These are phyloP conservation scores for Microcebus ravelobensis DNA, from an alignment of 2,113 vertebrate genomes.

Conservation along the genomic window DNA sequence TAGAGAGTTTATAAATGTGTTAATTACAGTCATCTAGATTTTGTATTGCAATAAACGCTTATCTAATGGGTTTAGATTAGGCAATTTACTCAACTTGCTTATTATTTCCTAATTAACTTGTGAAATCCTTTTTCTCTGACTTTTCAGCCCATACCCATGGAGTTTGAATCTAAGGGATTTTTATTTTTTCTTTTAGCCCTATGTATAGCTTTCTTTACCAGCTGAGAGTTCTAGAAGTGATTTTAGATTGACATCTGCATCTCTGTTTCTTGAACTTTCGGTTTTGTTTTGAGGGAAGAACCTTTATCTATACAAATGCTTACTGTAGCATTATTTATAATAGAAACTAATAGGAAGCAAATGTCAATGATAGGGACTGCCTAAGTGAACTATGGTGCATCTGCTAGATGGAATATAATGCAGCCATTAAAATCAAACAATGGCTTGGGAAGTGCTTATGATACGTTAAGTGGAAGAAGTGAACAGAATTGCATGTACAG, in stretches of 20 bases:
- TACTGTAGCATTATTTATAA: not conserved
- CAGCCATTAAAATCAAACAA: not conserved
- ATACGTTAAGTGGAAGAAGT: not conserved
- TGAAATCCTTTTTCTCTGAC: constrained; percentile 22
- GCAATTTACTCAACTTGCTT: constrained; percentile 63
- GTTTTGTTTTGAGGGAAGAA: not conserved
- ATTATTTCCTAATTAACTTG: constrained; percentile 60
- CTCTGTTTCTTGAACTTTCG: not conserved
- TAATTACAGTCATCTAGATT: constrained; percentile 63
- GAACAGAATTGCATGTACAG: not conserved
- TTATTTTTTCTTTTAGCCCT: not conserved
- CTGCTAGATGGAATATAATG: not conserved
- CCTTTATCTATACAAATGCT: not conserved
- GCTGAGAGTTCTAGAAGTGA: not conserved
- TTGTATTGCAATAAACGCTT: constrained; percentile 42
- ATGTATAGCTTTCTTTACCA: not conserved
- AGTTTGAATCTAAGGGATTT: not conserved
- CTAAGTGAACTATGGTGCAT: not conserved
- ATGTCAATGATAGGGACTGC: not conserved
- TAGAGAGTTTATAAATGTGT: constrained; percentile 56
- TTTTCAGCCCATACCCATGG: not conserved
- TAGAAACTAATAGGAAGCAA: not conserved
- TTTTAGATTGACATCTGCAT: not conserved
- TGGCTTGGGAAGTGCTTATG: not conserved
- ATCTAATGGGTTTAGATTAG: constrained; percentile 59